phyloP scores from a whole-genome alignment of 2,888 invertebrate genomes.

The Girardia tigrina region DNA sequence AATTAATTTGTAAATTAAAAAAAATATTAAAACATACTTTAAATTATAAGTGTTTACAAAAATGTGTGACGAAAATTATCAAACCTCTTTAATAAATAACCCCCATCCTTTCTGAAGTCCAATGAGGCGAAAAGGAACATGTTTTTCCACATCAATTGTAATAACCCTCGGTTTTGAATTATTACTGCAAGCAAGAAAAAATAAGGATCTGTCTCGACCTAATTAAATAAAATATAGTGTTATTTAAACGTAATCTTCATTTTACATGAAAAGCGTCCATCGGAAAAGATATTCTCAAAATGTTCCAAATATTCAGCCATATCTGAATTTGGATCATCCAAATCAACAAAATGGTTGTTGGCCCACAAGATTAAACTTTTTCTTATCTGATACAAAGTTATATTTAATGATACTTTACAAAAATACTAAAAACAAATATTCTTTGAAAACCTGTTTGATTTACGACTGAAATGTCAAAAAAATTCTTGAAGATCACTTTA shows the following conservation, averaged over 20 bases:
- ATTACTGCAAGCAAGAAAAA: not conserved
- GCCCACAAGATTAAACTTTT: slow-evolving; percentile 70
- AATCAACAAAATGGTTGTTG: slow-evolving; percentile 58
- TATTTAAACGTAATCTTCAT: not conserved
- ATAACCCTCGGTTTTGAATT: not conserved
- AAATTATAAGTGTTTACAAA: too few species aligned
- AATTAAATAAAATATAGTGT: not conserved
- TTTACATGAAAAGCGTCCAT: not conserved
- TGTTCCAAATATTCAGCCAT: not conserved
- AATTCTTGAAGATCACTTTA: too few species aligned
- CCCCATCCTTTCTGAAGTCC: slow-evolving; percentile 1
- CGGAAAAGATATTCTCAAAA: not conserved
- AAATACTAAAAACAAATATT: too few species aligned
- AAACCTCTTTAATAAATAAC: slow-evolving; percentile 7
- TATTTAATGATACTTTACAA: too few species aligned
- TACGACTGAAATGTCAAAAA: too few species aligned
- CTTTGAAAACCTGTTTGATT: too few species aligned
- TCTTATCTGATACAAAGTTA: too few species aligned
- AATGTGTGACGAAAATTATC: too few species aligned
- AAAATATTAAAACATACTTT: too few species aligned
- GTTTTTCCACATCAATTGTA: not conserved
- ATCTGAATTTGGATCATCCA: slow-evolving; percentile 37
- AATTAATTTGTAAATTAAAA: too few species aligned
- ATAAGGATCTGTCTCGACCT: not conserved
- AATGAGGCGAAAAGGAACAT: not conserved